Evolutionary conservation across 2,797 vertebrate species (phyloP).

Genomic region (Lithobates sylvaticus): DNA sequence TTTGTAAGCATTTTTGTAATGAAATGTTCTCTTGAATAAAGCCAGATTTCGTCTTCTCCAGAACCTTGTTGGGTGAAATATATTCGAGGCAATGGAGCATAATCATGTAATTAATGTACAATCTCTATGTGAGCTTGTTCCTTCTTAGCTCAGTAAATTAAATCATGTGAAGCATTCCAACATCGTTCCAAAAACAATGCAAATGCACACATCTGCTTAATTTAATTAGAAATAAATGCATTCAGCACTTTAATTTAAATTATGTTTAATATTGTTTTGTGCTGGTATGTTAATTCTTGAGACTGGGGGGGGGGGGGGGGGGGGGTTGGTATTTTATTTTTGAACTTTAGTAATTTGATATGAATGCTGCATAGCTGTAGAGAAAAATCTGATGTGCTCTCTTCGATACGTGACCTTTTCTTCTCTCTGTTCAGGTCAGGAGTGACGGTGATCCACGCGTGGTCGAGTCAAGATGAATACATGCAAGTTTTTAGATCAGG

Average conservation of each 20-base stretch:
- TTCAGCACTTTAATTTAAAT: not conserved
- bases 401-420: not conserved
- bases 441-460: not conserved
- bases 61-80: not conserved
- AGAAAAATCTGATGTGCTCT: not conserved
- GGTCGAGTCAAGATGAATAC: conserved; percentile 64
- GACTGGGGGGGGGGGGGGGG: too few species aligned
- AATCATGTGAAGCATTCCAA: not conserved
- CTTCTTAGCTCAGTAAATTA: not conserved
- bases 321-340: not conserved
- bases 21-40: not conserved
- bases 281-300: too few species aligned
- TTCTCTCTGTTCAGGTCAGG: conserved; percentile 28
- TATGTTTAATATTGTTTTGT: not conserved
- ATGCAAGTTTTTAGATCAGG: conserved; percentile 87
- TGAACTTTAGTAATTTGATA: too few species aligned
- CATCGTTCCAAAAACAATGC: not conserved
- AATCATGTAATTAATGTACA: not conserved
- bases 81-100: not conserved
- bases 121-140: not conserved
- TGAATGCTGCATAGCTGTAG: too few species aligned
- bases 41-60: not conserved
- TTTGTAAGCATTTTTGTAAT: not conserved
- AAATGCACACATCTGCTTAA: not conserved
- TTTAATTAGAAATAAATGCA: not conserved